phyloP scores from a whole-genome alignment of 2,113 vertebrate species.

The Chaetodon trifascialis region DNA sequence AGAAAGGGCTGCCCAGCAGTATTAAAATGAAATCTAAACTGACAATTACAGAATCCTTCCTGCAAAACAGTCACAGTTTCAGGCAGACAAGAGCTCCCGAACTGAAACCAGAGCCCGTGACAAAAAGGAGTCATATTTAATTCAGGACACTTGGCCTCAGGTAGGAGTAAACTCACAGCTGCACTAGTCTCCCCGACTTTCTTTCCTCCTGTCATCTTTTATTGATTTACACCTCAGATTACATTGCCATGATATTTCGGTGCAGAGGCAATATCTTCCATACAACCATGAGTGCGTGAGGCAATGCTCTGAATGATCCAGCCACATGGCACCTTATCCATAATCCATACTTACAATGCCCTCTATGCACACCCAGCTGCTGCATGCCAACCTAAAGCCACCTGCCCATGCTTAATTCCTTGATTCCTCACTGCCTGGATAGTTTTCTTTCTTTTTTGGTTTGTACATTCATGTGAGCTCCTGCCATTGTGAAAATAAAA shows the following conservation, averaged over 20 bases:
- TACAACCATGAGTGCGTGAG: constrained; percentile 17
- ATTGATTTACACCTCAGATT: constrained; percentile 67
- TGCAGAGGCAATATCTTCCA: constrained; percentile 26
- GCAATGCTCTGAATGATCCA: constrained; percentile 32
- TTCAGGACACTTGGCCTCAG: constrained; percentile 45
- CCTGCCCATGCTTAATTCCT: constrained; percentile 39
- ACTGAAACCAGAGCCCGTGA: constrained; percentile 41
- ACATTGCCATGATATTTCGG: constrained; percentile 46
- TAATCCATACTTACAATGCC: constrained; percentile 33
- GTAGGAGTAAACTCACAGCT: constrained; percentile 40
- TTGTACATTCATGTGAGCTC: neutral
- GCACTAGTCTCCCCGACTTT: neutral
- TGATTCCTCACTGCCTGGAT: neutral
- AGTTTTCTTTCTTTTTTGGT: neutral
- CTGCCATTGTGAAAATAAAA: constrained; percentile 7
- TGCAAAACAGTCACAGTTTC: constrained; percentile 6
- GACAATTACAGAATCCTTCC: neutral
- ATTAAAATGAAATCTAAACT: constrained; percentile 4
- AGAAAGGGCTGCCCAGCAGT: neutral
- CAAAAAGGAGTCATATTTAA: constrained; percentile 51
- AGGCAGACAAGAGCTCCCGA: constrained; percentile 6
- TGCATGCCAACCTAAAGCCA: constrained; percentile 46
- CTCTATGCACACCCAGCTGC: constrained; percentile 30
- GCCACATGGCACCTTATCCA: neutral
- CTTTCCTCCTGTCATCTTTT: constrained; percentile 41